Evolutionary conservation across 1,140 invertebrate species (phyloP), one percentile per base, ranked within the genome.

Genomic region (Pristionchus pacificus): DNA sequence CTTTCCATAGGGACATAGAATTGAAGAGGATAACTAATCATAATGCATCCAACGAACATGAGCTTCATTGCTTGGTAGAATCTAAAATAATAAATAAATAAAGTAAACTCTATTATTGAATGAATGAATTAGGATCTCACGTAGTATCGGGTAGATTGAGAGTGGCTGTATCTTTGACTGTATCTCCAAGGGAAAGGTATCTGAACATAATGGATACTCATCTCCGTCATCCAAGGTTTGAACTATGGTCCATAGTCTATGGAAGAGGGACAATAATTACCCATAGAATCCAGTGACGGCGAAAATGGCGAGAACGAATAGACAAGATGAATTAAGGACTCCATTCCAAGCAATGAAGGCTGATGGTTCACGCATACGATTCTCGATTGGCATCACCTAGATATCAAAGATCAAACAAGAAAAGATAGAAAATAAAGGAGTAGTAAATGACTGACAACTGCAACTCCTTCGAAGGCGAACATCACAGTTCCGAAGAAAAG

Each of bases 401-500:
- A 68, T 32, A 14, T 70, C 27, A 24, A 15, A n/a, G 14, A 19
- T 62, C 0, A 15, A 15, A n/a, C n/a, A n/a, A n/a, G n/a, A n/a
- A n/a, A n/a, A n/a, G n/a, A n/a, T n/a, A n/a, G n/a, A n/a, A n/a
- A 28, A n/a, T 15, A 27, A 49, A 59, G 32, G 32, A 57, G 15
- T 32, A 3, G 13, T 0, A 14, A 32, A 60, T 64, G 10, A 65
- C 64, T 33, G n/a, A 76, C 71, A 84, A 93, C 91, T 82, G 91
- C 91, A 79, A 93, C 93, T 68, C 92, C 92, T 86, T 93, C 92
- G 75, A 93, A 87, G 6, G 92, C 91, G 76, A 92, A 93, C 75
- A 93, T 92, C n/a, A 91, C 91, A 3, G 91, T 93, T 74, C 91
- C 91, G 80, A 93, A 93, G 87, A 92, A 93, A 27, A 91, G 87